Evolutionary conservation across 2,888 invertebrate genomes (phyloP).

Genomic region (Andrena haemorrhoa): DNA sequence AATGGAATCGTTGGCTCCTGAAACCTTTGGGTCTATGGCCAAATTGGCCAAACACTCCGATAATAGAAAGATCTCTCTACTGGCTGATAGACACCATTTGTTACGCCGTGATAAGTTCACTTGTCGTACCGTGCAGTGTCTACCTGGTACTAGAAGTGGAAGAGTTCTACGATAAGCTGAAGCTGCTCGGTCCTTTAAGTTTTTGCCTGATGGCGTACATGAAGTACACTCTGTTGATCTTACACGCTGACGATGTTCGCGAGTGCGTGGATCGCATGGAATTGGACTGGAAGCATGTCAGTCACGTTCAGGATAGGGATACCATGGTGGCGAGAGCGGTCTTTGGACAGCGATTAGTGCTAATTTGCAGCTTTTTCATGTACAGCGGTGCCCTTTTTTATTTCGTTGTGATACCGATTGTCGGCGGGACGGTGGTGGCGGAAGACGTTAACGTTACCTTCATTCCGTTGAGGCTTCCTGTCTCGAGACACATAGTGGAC

Average conservation of each 20-base stretch:
- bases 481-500: slow-evolving; percentile 59
- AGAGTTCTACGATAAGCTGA: slow-evolving; percentile 58
- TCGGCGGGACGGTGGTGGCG: background rate
- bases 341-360: slow-evolving; percentile 66
- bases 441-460: slow-evolving; percentile 52
- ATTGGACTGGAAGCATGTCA: slow-evolving; percentile 70
- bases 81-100: background rate
- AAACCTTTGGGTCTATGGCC: slow-evolving; percentile 73
- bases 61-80: background rate
- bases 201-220: slow-evolving; percentile 73
- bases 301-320: slow-evolving; percentile 51
- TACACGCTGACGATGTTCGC: slow-evolving; percentile 63
- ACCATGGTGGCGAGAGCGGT: slow-evolving; percentile 73
- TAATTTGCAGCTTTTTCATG: slow-evolving; percentile 51
- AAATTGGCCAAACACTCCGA: background rate
- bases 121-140: slow-evolving; percentile 68
- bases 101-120: slow-evolving; percentile 67
- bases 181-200: slow-evolving; percentile 73
- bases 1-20: slow-evolving; percentile 68
- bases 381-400: slow-evolving; percentile 55
- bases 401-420: slow-evolving; percentile 25
- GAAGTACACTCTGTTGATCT: slow-evolving; percentile 72
- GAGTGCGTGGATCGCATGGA: slow-evolving; percentile 72
- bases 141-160: slow-evolving; percentile 69
- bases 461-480: slow-evolving; percentile 42